Conservation (phyloP, 2,888 invertebrate species). For the Sialis fuliginosa region DNA sequence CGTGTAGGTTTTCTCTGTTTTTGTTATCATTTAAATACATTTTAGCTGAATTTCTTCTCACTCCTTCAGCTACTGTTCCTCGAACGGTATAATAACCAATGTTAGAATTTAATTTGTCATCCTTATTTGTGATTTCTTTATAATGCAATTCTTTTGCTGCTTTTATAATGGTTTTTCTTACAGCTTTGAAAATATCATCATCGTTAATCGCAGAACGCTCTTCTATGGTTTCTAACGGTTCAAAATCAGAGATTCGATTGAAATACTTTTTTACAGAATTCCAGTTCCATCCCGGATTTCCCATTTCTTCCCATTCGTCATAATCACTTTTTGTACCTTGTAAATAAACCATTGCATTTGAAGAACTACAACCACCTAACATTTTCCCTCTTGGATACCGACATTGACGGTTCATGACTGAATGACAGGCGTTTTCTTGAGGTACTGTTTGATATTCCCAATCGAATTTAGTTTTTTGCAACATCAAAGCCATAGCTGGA, state of each 20-base stretch:
- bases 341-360: conserved; percentile 47
- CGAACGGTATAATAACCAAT: conserved; percentile 16
- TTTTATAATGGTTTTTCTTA: conserved; percentile 9
- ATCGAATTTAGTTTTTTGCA: conserved; percentile 58
- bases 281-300: conserved; percentile 43
- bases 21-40: conserved; percentile 26
- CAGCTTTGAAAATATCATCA: conserved; percentile 12
- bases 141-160: conserved; percentile 9
- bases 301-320: conserved; percentile 39
- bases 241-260: conserved; percentile 13
- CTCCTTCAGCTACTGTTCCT: conserved; percentile 21
- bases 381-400: conserved; percentile 40
- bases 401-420: conserved; percentile 21
- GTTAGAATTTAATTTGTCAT: conserved; percentile 14
- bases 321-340: conserved; percentile 45
- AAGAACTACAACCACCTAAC: conserved; percentile 42
- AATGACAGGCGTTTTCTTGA: conserved; percentile 21
- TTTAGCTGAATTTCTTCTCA: conserved; percentile 22
- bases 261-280: conserved; percentile 28
- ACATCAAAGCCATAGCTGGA: conserved; percentile 48
- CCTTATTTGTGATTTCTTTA: conserved; percentile 3
- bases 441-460: conserved; percentile 66
- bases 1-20: conserved; percentile 34
- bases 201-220: no score
- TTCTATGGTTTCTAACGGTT: conserved; percentile 9